phyloP scores from a whole-genome alignment of 2,888 invertebrate species.

The Leptopterna dolabrata region DNA sequence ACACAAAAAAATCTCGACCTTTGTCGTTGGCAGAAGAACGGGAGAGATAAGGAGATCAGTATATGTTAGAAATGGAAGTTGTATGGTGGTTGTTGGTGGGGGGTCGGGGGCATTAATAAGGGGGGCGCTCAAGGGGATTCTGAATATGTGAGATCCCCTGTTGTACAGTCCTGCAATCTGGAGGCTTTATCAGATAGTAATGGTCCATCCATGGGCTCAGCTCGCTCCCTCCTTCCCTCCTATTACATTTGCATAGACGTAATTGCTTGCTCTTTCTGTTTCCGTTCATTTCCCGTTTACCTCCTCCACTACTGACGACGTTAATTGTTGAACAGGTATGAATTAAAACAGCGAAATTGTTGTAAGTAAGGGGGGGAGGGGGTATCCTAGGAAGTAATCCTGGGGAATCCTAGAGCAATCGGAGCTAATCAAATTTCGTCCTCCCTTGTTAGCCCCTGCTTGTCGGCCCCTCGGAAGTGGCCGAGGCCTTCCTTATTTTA shows the following conservation, averaged over 20 bases:
- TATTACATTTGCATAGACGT: neutral
- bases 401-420: no score
- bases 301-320: no score
- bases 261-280: neutral
- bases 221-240: neutral
- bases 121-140: neutral
- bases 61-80: neutral
- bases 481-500: no score
- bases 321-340: no score
- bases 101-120: neutral
- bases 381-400: no score
- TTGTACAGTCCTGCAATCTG: conserved; percentile 1
- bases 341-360: no score
- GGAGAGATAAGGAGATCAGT: neutral
- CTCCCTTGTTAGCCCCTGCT: no score
- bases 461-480: no score
- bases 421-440: no score
- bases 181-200: conserved; percentile 34
- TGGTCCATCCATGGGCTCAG: neutral
- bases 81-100: neutral
- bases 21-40: neutral
- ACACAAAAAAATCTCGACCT: neutral
- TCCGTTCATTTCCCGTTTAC: neutral
- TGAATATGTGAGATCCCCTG: conserved; percentile 30
- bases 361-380: no score